Evolutionary conservation across 1,140 invertebrate genomes (phyloP), one percentile per base, ranked within the genome.

Genomic region (Polyergus mexicanus): DNA sequence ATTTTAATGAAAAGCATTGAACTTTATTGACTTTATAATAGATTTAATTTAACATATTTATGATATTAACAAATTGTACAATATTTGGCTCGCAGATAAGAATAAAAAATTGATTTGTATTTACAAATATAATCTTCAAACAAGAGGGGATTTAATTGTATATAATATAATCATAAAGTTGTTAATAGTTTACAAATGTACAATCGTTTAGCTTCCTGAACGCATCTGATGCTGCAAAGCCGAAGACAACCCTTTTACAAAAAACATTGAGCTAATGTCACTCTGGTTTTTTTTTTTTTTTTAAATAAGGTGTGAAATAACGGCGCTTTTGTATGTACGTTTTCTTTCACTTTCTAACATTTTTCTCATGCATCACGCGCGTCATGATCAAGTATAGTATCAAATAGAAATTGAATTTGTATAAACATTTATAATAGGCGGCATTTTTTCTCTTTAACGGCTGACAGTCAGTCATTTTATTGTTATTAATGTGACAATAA

Each of bases 401-500:
- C 41, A 22, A 76, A 75, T 72, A 69, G 68, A 90, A 77, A 87
- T 77, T 87, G 35, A 89, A 89, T 92, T 92, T 92, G 84, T 92
- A 91, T 85, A 91, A 91, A 91, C 66, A 32, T 92, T 93, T 92
- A 88, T 92, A 91, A 92, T 89, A 77, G 63, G 84, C 76, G 81
- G 83, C 80, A 91, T 60, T 89, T 77, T 89, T 60, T 89, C 81
- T 89, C 81, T 87, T 56, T 51, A 88, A 74, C 85, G 84, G 66
- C 60, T 87, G 80, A 87, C 63, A 89, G 71, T 81, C 86, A 89
- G 72, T 66, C 91, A 87, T 90, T 66, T 85, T 85, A 90, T 89
- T 92, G 81, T 93, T 92, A 91, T 91, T 92, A 87, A 89, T 85
- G 86, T 92, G 92, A 93, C 90, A 92, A 93, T 92, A 93, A 92